Percentiles rank a stretch among this genome's conserved stretches.
Conservation (phyloP, 2,888 invertebrate species). For the Drosophila longiperda region DNA sequence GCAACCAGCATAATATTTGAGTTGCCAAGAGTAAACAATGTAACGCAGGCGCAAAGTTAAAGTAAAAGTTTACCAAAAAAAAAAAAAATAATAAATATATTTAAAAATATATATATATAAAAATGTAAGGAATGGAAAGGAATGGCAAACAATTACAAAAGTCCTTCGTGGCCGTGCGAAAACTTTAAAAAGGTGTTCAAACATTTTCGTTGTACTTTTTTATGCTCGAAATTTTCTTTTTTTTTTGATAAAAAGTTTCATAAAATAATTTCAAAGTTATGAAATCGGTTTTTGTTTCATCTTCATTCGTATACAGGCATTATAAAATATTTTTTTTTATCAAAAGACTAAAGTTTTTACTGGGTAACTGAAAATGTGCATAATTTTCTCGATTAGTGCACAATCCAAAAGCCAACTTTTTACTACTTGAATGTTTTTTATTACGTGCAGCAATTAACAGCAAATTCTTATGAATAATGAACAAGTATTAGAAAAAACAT, state of each 20-base stretch:
- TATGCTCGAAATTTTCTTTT: constrained; percentile 9
- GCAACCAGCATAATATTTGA: constrained; percentile 49
- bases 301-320: constrained; percentile 15
- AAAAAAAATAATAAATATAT: background rate
- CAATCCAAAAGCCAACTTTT: constrained; percentile 5
- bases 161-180: constrained; percentile 48
- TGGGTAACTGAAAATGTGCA: constrained; percentile 25
- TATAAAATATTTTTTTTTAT: constrained; percentile 28
- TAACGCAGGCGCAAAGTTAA: constrained; percentile 43
- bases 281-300: constrained; percentile 44
- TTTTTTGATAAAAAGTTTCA: constrained; percentile 56
- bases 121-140: constrained; percentile 1
- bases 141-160: constrained; percentile 52
- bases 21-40: constrained; percentile 51
- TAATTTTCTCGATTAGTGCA: constrained; percentile 15
- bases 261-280: constrained; percentile 52
- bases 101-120: background rate
- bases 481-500: background rate
- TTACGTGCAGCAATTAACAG: background rate
- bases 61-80: constrained; percentile 52
- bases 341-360: constrained; percentile 43
- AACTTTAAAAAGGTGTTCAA: constrained; percentile 59
- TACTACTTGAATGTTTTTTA: background rate
- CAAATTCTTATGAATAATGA: background rate
- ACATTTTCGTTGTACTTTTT: constrained; percentile 18